Evolutionary conservation across 2,113 vertebrate species (phyloP).

Genomic region (Origma solitaria): DNA sequence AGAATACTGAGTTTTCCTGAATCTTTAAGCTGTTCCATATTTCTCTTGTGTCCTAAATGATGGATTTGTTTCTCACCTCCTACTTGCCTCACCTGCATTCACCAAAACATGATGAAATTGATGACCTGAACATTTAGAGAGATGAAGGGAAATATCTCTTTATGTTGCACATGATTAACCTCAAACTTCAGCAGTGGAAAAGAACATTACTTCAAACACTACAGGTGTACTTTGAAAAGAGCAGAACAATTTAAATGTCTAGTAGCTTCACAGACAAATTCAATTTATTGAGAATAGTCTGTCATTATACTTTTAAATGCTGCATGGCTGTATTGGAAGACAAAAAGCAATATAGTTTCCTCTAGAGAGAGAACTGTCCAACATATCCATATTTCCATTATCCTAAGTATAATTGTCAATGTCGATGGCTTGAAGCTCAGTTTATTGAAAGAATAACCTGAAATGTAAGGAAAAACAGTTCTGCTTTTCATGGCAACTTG

Average conservation of each 20-base stretch:
- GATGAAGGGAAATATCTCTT: background rate
- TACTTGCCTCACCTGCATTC: background rate
- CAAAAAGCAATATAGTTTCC: background rate
- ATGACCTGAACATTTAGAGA: background rate
- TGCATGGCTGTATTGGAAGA: background rate
- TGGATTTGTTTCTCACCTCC: background rate
- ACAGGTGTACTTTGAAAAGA: background rate
- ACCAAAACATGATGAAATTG: background rate
- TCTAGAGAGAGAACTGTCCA: background rate
- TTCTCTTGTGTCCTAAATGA: background rate
- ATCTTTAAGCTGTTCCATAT: background rate
- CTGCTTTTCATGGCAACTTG: background rate
- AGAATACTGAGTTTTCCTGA: background rate
- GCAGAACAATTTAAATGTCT: background rate
- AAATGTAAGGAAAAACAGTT: background rate
- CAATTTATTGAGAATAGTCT: background rate
- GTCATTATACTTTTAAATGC: background rate
- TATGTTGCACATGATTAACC: background rate
- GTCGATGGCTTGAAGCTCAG: background rate
- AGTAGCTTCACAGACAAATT: background rate
- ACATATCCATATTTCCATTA: background rate
- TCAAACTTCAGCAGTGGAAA: background rate
- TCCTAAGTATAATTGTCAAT: background rate
- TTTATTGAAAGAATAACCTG: background rate
- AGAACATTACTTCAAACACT: background rate